A percentile compares a stretch with the other conserved stretches of the same genome.
Evolutionary conservation across 2,113 vertebrate species (phyloP).

Genomic region (Ophthalmolycus amberensis): DNA sequence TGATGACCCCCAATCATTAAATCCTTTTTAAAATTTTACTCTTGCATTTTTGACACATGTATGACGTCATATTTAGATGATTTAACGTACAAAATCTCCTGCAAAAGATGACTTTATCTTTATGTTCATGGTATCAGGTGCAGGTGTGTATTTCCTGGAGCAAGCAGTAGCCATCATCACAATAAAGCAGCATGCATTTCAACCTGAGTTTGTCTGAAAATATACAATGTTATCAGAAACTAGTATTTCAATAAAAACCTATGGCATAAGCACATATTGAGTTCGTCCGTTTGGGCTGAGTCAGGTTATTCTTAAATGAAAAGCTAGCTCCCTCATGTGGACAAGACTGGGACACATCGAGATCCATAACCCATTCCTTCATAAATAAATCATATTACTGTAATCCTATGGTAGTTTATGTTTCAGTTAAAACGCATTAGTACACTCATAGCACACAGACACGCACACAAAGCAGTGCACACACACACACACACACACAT

Average conservation of each 20-base stretch:
- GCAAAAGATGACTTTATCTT: background rate
- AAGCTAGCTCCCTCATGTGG: conserved; percentile 69
- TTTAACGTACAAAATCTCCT: conserved; percentile 30
- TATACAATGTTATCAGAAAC: conserved; percentile 46
- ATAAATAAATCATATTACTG: conserved; percentile 6
- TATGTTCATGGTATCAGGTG: conserved; percentile 31
- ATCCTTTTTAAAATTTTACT: background rate
- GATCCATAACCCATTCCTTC: background rate
- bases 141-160: conserved; percentile 26
- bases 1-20: background rate
- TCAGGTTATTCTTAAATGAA: conserved; percentile 29
- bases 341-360: conserved; percentile 8
- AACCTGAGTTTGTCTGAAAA: conserved; percentile 76
- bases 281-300: conserved; percentile 17
- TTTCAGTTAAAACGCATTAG: conserved; percentile 3
- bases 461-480: conserved; percentile 37
- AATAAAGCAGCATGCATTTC: conserved; percentile 66
- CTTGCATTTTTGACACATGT: background rate
- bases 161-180: conserved; percentile 33
- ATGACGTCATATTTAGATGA: conserved; percentile 4
- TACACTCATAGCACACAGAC: conserved; percentile 37
- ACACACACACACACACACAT: conserved; percentile 24
- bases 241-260: conserved; percentile 30
- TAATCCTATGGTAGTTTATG: conserved; percentile 5
- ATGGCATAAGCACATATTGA: conserved; percentile 34